phyloP scores from a whole-genome alignment of 2,113 vertebrate species.

The Delphinapterus leucas region DNA sequence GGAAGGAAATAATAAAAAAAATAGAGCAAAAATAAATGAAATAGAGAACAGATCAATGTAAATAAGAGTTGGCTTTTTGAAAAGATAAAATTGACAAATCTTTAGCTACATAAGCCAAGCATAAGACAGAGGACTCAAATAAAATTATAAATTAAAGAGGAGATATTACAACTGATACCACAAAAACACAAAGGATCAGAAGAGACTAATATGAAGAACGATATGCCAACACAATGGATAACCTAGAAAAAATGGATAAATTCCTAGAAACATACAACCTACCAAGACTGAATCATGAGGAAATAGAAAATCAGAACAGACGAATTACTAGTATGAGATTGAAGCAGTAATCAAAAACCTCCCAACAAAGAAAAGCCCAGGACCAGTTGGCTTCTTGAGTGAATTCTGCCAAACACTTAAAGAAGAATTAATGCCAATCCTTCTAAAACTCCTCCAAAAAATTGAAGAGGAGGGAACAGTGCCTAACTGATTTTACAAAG shows the following conservation, averaged over 20 bases:
- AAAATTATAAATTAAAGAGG: not conserved
- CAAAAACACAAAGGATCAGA: not conserved
- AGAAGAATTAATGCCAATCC: not conserved
- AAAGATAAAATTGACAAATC: not conserved
- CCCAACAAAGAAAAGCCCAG: not conserved
- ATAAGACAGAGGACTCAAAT: not conserved
- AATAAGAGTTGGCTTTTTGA: not conserved
- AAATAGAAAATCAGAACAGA: not conserved
- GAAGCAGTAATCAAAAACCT: not conserved
- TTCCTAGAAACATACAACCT: not conserved
- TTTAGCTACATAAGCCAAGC: not conserved
- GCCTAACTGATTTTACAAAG: not conserved
- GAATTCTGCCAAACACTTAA: not conserved
- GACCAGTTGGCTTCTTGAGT: not conserved
- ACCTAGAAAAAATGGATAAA: not conserved
- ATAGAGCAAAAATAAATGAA: not conserved
- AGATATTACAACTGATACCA: not conserved
- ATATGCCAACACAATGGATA: not conserved
- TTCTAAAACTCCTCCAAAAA: not conserved
- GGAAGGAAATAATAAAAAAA: not conserved
- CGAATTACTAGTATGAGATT: not conserved
- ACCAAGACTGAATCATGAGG: not conserved
- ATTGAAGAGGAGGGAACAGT: not conserved
- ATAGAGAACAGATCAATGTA: not conserved
- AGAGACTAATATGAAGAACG: not conserved